Conservation (phyloP, 2,113 vertebrate species). For the Gallinago paraguaiae region DNA sequence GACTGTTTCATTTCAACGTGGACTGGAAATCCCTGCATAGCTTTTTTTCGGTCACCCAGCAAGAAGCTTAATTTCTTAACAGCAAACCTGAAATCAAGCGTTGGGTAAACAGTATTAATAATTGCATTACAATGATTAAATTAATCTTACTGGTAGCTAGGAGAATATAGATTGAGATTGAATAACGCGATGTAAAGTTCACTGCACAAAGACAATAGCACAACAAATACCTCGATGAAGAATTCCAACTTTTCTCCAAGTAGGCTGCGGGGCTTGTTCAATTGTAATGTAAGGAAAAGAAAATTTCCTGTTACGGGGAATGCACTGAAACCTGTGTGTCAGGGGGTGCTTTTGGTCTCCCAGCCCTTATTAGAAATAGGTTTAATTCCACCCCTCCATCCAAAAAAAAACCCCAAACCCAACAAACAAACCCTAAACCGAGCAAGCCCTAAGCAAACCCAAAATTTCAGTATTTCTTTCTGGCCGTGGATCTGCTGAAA, state of each 20-base stretch:
- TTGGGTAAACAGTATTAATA: slow-evolving; percentile 87
- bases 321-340: background rate
- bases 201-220: slow-evolving; percentile 85
- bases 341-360: background rate
- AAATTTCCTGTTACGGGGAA: slow-evolving; percentile 66
- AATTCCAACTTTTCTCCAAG: slow-evolving; percentile 78
- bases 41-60: slow-evolving; percentile 70
- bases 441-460: background rate
- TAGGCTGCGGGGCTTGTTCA: slow-evolving; percentile 55
- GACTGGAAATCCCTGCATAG: slow-evolving; percentile 71
- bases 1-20: slow-evolving; percentile 77
- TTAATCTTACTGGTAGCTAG: slow-evolving; percentile 84
- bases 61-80: slow-evolving; percentile 84
- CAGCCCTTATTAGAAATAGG: background rate
- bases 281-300: slow-evolving; percentile 65
- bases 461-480: background rate
- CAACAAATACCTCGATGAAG: slow-evolving; percentile 74
- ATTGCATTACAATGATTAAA: slow-evolving; percentile 88
- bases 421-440: background rate
- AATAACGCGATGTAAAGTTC: slow-evolving; percentile 80
- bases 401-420: background rate
- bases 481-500: background rate
- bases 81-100: slow-evolving; percentile 84
- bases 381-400: background rate
- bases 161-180: slow-evolving; percentile 75